phyloP scores from a whole-genome alignment of 2,113 vertebrate species.

The Motacilla tschutschensis region DNA sequence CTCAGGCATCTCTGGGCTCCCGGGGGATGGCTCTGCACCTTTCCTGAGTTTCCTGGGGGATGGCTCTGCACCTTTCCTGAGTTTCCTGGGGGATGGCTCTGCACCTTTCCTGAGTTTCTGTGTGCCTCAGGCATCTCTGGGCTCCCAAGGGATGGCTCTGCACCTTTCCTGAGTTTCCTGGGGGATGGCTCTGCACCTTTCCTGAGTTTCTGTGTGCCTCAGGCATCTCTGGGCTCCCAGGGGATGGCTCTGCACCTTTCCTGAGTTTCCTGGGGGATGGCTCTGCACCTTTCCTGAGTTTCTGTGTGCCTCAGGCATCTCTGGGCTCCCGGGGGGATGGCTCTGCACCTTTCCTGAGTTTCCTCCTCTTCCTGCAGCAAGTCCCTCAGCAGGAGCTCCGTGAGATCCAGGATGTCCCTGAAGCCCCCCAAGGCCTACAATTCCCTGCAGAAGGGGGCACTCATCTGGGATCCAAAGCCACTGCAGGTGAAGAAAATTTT shows the following conservation, averaged over 20 bases:
- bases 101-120: neutral
- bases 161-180: neutral
- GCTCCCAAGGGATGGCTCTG: neutral
- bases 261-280: no score
- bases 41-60: fast-evolving
- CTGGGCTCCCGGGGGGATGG: neutral
- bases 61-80: no score
- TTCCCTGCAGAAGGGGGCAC: conserved; percentile 70
- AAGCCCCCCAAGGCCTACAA: conserved; percentile 77
- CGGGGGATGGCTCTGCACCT: neutral
- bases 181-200: neutral
- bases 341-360: neutral
- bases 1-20: neutral
- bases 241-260: neutral
- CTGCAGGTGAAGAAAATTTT: conserved; percentile 90
- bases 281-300: no score
- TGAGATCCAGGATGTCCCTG: conserved; percentile 75
- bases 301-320: neutral
- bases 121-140: neutral
- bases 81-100: neutral
- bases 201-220: neutral
- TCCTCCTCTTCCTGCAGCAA: conserved; percentile 54
- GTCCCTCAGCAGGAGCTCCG: conserved; percentile 74
- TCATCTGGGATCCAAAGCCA: conserved; percentile 78
- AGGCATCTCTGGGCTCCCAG: neutral